These are phyloP conservation scores for Hydrozoanthus tunicans DNA, from an alignment of 64 coral and sea anemone species.

Conservation along the genomic window DNA sequence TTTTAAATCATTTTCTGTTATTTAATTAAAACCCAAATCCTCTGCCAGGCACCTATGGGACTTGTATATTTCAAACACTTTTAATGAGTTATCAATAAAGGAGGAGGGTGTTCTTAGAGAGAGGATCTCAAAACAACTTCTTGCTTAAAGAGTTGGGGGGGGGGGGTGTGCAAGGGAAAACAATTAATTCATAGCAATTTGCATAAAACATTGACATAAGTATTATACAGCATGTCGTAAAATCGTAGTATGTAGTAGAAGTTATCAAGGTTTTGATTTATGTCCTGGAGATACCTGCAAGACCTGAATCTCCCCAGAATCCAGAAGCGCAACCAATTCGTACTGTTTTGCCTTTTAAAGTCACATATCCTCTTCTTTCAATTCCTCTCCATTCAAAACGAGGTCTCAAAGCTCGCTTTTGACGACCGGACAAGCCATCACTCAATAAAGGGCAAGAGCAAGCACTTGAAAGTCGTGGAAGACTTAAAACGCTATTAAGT, in stretches of 20 bases:
- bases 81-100: no score
- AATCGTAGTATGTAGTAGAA: not conserved
- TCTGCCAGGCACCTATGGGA: no score
- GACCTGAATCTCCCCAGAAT: slow-evolving; percentile 97
- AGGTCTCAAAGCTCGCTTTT: not conserved
- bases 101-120: no score
- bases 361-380: slow-evolving; percentile 58
- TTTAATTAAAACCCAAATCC: no score
- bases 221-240: not conserved
- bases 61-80: no score
- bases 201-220: no score
- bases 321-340: slow-evolving; percentile 97
- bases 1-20: no score
- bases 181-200: no score
- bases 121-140: no score
- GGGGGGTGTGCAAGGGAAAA: no score
- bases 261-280: not conserved
- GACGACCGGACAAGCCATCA: not conserved
- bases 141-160: no score
- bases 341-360: slow-evolving; percentile 88
- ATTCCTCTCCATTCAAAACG: slow-evolving; percentile 22
- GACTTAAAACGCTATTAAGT: slow-evolving; percentile 3
- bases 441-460: slow-evolving; percentile 5
- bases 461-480: not conserved
- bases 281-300: slow-evolving; percentile 57